A percentile compares a stretch with the other conserved stretches of the same genome.
Conservation (phyloP, 2,113 vertebrate species). For the Aphelocoma coerulescens region DNA sequence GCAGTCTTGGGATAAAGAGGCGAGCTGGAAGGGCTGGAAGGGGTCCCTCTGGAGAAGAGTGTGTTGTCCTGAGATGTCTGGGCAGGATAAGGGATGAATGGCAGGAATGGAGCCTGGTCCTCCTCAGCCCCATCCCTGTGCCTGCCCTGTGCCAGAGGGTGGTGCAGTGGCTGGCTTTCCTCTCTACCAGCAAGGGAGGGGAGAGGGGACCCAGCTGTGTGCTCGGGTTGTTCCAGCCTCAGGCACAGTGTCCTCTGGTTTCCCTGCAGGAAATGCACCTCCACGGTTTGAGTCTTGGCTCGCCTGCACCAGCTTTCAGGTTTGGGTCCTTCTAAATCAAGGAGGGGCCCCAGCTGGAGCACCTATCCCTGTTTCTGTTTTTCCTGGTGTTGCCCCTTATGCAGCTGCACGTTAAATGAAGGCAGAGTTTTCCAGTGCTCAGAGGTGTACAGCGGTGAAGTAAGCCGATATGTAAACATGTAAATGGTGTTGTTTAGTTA, state of each 20-base stretch:
- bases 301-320: rapidly evolving
- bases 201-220: background rate
- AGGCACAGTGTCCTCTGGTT: rapidly evolving
- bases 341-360: background rate
- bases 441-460: rapidly evolving
- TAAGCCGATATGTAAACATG: background rate
- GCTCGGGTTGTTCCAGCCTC: background rate
- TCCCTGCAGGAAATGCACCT: background rate
- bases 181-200: background rate
- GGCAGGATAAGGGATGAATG: background rate
- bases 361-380: background rate
- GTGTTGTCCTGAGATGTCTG: background rate
- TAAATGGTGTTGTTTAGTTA: background rate
- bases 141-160: background rate
- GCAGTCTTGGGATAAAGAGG: background rate
- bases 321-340: background rate
- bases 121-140: background rate
- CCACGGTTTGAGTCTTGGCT: rapidly evolving
- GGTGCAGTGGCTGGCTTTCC: background rate
- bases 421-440: background rate
- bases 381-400: background rate
- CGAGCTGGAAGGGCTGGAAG: background rate
- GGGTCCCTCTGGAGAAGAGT: rapidly evolving
- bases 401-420: background rate
- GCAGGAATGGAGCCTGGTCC: rapidly evolving